phyloP scores from a whole-genome alignment of 2,888 invertebrate genomes.

The Rugalucina vietnamica region DNA sequence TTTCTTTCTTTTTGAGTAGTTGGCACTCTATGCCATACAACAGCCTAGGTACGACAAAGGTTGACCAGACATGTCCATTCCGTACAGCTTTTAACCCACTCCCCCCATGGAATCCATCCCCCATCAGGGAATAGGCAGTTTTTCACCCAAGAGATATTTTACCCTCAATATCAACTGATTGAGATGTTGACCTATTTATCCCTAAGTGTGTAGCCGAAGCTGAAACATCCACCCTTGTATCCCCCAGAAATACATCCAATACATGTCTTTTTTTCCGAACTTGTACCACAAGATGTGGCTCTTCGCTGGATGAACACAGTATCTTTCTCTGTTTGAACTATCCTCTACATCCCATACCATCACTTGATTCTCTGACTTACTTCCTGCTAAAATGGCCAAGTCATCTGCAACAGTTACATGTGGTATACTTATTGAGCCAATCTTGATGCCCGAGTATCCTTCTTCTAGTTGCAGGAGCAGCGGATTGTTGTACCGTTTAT shows the following conservation, averaged over 20 bases:
- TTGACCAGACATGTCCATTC: not conserved
- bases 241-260: not conserved
- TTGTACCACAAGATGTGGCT: not conserved
- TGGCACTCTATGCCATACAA: too few relatives aligned
- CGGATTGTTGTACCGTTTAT: not conserved
- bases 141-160: too few relatives aligned
- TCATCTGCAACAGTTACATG: not conserved
- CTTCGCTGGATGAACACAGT: constrained; percentile 3
- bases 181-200: not conserved
- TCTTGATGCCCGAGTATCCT: not conserved
- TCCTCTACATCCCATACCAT: too few relatives aligned
- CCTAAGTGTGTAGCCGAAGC: not conserved
- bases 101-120: not conserved
- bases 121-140: constrained; percentile 4
- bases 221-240: not conserved
- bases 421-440: not conserved
- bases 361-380: not conserved
- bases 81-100: not conserved
- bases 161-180: not conserved
- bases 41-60: not conserved
- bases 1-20: too few relatives aligned
- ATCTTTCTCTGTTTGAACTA: not conserved
- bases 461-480: not conserved
- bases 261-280: not conserved
- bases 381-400: not conserved